Evolutionary conservation across 2,113 vertebrate species (phyloP).

Genomic region (Syngnathus typhle): DNA sequence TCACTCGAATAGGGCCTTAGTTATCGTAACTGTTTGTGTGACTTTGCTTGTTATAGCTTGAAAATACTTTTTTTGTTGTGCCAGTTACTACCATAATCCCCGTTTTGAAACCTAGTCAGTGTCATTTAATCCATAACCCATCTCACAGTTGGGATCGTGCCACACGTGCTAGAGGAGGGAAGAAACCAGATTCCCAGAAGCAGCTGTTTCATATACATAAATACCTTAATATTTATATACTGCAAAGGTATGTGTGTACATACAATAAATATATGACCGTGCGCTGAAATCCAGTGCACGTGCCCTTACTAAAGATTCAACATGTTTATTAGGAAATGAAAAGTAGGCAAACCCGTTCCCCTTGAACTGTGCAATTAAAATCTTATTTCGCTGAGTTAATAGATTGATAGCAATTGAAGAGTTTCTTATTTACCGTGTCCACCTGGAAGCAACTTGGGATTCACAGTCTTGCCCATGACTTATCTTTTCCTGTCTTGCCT

Average conservation of each 20-base stretch:
- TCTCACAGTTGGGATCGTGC: background rate
- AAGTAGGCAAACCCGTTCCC: background rate
- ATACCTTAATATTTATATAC: background rate
- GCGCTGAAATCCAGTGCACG: background rate
- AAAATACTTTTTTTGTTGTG: background rate
- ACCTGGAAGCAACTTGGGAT: too few relatives aligned
- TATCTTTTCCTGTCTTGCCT: background rate
- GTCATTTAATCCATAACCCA: background rate
- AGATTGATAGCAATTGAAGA: too few relatives aligned
- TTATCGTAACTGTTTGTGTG: too few relatives aligned
- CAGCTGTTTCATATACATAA: constrained; percentile 26
- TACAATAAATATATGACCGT: too few relatives aligned
- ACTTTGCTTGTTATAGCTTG: too few relatives aligned
- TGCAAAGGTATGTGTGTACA: too few relatives aligned
- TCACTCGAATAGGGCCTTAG: too few relatives aligned
- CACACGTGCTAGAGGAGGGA: constrained; percentile 12
- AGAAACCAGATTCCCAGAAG: constrained; percentile 29
- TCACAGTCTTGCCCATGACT: too few relatives aligned
- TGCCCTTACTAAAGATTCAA: background rate
- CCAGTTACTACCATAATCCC: background rate
- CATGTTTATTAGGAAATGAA: background rate
- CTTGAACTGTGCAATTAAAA: background rate
- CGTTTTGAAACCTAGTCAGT: background rate
- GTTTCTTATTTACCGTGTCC: too few relatives aligned
- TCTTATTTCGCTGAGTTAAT: too few relatives aligned